A percentile compares a stretch with the other conserved stretches of the same genome.
Evolutionary conservation across 2,113 vertebrate genomes (phyloP).

Genomic region (Lethenteron camtschaticum): DNA sequence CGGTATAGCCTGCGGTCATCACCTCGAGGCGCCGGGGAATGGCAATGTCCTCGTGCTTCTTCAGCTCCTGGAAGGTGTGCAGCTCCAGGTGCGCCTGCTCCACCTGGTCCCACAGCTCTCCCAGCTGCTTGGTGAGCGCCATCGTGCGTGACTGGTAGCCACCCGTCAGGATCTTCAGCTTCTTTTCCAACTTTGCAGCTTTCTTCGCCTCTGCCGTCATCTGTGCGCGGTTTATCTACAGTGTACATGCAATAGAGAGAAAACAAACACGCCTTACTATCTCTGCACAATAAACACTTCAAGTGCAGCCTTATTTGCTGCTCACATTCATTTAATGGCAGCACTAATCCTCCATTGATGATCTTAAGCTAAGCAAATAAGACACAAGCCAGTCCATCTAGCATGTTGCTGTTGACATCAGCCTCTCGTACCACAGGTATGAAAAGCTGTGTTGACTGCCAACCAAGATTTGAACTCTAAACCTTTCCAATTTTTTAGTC

Average conservation of each 20-base stretch:
- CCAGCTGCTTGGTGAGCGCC: conserved; percentile 66
- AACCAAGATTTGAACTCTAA: no score
- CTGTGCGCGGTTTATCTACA: conserved; percentile 74
- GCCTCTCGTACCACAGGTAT: no score
- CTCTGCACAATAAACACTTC: no score
- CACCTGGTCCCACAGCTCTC: conserved; percentile 62
- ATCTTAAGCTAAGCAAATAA: no score
- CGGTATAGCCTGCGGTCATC: background rate
- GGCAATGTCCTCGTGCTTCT: conserved; percentile 76
- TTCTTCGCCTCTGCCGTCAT: conserved; percentile 89
- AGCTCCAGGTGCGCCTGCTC: conserved; percentile 79
- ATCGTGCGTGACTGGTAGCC: conserved; percentile 74
- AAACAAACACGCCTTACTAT: background rate
- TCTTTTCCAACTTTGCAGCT: conserved; percentile 94
- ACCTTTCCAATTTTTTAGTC: no score
- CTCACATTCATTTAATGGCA: no score
- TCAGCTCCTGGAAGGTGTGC: conserved; percentile 72
- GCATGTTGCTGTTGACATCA: no score
- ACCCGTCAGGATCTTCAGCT: conserved; percentile 76
- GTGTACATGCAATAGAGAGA: background rate
- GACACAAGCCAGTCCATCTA: no score
- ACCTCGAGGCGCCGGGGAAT: conserved; percentile 79
- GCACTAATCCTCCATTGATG: no score
- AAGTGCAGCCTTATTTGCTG: no score
- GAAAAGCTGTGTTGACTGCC: no score